Percentiles rank a stretch among this genome's conserved stretches.
Conservation (phyloP, 1,140 invertebrate genomes). For the Neodiprion pinetum region DNA sequence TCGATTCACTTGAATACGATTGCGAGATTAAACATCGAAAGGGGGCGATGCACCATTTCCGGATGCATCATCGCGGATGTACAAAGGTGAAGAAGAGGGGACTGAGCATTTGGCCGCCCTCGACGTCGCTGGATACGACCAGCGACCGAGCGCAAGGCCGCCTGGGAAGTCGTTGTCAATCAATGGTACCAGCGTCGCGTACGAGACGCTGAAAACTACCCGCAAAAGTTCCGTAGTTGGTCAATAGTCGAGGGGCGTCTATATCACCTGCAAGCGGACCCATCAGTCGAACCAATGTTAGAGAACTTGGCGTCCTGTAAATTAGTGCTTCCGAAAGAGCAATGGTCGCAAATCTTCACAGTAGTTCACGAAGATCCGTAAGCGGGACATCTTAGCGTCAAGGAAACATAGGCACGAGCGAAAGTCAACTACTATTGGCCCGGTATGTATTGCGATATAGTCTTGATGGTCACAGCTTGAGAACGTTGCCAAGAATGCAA, state of each 20-base stretch:
- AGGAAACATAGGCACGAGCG: constrained; percentile 32
- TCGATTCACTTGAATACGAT: constrained; percentile 34
- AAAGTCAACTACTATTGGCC: constrained; percentile 39
- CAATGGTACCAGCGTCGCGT: not conserved
- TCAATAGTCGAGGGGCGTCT: not conserved
- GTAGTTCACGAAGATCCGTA: constrained; percentile 37
- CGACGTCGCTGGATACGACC: too few relatives aligned
- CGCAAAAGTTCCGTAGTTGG: constrained; percentile 6
- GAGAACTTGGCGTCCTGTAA: not conserved
- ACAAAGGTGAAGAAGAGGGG: too few relatives aligned
- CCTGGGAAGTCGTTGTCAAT: not conserved
- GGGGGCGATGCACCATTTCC: constrained; percentile 26
- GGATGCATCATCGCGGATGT: constrained; percentile 23
- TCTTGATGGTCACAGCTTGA: constrained; percentile 25
- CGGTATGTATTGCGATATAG: constrained; percentile 33
- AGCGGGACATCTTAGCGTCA: constrained; percentile 42
- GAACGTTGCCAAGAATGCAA: constrained; percentile 26
- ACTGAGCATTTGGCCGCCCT: too few relatives aligned
- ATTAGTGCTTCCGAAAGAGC: constrained; percentile 25
- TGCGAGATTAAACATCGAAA: constrained; percentile 30
- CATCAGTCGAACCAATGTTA: not conserved
- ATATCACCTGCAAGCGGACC: not conserved
- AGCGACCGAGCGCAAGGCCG: too few relatives aligned
- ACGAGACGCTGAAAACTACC: not conserved
- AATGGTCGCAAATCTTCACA: constrained; percentile 23